Evolutionary conservation across 2,888 invertebrate species (phyloP), one percentile per base, ranked within the genome.

Genomic region (Apeira syringaria): DNA sequence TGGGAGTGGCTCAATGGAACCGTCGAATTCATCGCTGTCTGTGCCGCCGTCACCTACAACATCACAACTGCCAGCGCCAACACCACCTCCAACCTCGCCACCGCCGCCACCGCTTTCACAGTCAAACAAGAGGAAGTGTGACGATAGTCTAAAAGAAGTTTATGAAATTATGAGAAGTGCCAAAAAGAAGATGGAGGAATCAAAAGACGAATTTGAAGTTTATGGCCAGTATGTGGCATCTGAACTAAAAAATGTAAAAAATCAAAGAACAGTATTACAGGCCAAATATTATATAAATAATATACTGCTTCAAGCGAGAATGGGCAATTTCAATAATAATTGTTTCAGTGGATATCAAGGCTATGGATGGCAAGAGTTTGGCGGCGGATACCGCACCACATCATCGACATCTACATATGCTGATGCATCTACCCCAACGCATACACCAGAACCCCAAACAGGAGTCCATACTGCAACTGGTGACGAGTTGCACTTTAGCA

Each of bases 221-320:
- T 50, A 48, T 30, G 48, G 45, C 8, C 28, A 50, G 15, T 54
- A 54, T 25, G 35, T 54, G 8, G 50, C 46, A 13, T 32, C 47
- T 30, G 50, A 50, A 33, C 18, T 50, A 28, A 30, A 45, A 28
- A 30, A 45, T 34, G 31, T 50, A 5, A 40, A 47, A 25, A 31
- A 42, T 8, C 28, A 43, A 40, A 15, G 33, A 20, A 13, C 36
- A 24, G 22, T 47, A 3, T 12, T 50, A 35, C 42, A 45, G 43
- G 47, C 53, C 12, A 15, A 15, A 15, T 15, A 15, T 15, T 15
- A 15, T 15, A 15, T 15, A 50, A 53, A 18, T 43, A 43, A 24
- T 40, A 35, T 15, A 53, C 15, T 15, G 15, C 15, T 15, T 15
- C 15, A 15, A 15, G 15, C 15, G 15, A 15, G 15, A 15, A 15